Evolutionary conservation across 2,888 invertebrate genomes (phyloP), one percentile per base, ranked within the genome.

Genomic region (Scaeva pyrastri): DNA sequence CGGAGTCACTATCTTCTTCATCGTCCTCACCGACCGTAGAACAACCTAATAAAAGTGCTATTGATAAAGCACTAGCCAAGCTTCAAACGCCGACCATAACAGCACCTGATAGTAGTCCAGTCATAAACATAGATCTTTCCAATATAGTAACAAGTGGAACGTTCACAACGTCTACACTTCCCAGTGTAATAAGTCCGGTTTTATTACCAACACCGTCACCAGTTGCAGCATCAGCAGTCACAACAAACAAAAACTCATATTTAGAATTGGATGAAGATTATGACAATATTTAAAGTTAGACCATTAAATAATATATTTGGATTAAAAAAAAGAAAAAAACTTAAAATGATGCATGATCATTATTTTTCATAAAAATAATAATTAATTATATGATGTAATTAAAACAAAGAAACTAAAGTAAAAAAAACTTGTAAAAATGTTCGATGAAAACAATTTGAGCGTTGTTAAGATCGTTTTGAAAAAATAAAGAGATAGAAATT

Each of bases 211-310:
- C 74, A 66, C 16, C 72, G 66, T 45, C 81, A 19, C 14, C 82
- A 62, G 36, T 71, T 21, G 23, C 60, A 36, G 11, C 52, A 39
- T 21, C 68, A 68, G 12, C 62, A 39, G 66, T 64, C 43, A 64
- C 72, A 36, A 58, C 71, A n/a, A 77, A 82, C 50, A 88, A 84
- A 55, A 89, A 90, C 88, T 89, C 91, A 66, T 89, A 88, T 88
- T 89, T 92, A 78, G 92, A 92, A 88, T 90, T 93, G 89, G 92
- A 93, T 84, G 92, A 93, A 90, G 92, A 93, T 89, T 93, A 93
- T 90, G 92, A 93, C 90, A 91, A 93, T 90, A 91, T 93, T 89
- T 93, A 89, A 92, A 39, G 11, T 14, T 43, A 16, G 43, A 43
- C 2, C 12, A n/a, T 19, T 39, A 36, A 39, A 55, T n/a, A 14